Evolutionary conservation across 2,113 vertebrate genomes (phyloP).

Genomic region (Tringa solitaria): DNA sequence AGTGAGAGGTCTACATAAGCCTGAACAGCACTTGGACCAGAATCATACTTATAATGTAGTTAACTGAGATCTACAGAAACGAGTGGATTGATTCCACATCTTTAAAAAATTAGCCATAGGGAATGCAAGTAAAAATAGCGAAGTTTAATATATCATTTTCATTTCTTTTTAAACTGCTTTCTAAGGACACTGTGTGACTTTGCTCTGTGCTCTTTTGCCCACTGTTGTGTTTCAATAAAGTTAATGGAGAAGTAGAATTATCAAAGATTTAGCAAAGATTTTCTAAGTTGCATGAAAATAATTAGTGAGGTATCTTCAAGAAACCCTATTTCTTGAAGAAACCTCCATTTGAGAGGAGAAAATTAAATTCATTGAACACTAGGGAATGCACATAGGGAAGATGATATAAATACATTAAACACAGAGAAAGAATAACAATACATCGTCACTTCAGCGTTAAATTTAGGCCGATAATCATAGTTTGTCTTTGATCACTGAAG

Average conservation of each 20-base stretch:
- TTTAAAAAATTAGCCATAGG: neutral
- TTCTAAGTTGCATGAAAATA: neutral
- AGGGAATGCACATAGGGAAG: neutral
- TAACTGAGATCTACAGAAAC: neutral
- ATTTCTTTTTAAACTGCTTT: neutral
- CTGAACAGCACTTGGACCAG: neutral
- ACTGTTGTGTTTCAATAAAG: neutral
- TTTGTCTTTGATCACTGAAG: neutral
- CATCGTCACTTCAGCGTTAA: neutral
- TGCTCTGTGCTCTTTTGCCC: fast-evolving
- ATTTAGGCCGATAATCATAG: neutral
- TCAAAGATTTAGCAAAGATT: neutral
- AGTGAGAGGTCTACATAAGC: neutral
- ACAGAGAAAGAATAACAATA: neutral
- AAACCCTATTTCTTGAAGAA: neutral
- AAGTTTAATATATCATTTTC: neutral
- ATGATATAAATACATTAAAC: neutral
- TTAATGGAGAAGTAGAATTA: neutral
- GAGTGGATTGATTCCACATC: neutral
- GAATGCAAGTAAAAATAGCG: neutral
- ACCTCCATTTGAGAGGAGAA: neutral
- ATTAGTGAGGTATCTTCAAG: neutral
- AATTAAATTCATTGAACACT: neutral
- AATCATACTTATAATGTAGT: neutral
- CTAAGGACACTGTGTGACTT: neutral